Evolutionary conservation across 2,888 invertebrate genomes (phyloP).

Genomic region (Teleiodes luculella): DNA sequence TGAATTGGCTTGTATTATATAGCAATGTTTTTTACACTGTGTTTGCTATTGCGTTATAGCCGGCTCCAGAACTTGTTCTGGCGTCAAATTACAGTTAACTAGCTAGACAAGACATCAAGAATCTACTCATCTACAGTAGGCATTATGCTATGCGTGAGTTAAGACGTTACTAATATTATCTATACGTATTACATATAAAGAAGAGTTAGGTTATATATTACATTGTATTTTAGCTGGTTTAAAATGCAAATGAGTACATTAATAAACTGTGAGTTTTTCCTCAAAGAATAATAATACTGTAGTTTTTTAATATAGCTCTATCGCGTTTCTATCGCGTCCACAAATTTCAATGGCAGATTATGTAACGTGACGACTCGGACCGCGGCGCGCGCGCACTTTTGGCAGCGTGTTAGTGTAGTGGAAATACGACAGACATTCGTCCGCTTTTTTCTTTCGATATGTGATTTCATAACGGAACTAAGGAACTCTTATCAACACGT

Average conservation of each 20-base stretch:
- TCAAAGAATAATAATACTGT: too few relatives aligned
- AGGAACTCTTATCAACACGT: constrained; percentile 8
- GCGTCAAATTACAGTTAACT: background rate
- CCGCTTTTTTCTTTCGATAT: constrained; percentile 1
- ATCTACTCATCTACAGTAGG: background rate
- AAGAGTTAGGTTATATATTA: background rate
- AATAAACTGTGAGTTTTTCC: too few relatives aligned
- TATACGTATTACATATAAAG: background rate
- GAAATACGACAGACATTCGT: constrained; percentile 22
- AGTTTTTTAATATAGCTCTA: background rate
- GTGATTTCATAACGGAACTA: background rate
- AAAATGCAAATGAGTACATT: too few relatives aligned
- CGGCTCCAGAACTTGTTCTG: background rate
- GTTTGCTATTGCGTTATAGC: background rate
- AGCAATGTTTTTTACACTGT: background rate
- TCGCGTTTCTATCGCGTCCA: constrained; percentile 6
- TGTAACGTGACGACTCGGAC: constrained; percentile 25
- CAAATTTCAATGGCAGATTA: constrained; percentile 45
- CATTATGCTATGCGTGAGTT: background rate
- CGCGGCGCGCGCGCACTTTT: constrained; percentile 49
- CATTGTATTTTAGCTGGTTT: too few relatives aligned
- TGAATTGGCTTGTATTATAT: background rate
- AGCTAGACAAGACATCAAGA: background rate
- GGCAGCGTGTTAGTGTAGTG: constrained; percentile 37
- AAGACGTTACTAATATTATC: background rate